Evolutionary conservation across 1,140 invertebrate species (phyloP).

Genomic region (Nasonia vitripennis): DNA sequence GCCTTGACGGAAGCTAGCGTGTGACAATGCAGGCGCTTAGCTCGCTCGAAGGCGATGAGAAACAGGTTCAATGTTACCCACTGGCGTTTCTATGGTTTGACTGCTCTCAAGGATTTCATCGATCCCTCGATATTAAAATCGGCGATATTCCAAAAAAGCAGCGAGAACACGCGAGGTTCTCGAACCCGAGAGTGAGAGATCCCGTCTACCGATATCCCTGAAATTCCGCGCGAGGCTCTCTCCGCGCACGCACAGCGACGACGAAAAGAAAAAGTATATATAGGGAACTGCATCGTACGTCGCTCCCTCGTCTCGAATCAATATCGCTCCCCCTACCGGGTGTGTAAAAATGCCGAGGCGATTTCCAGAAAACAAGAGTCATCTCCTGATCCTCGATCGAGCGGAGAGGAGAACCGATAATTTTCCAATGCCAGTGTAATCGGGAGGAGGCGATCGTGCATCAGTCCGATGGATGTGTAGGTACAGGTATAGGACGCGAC

Average conservation of each 20-base stretch:
- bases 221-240: too few relatives aligned
- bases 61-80: neutral
- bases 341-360: too few relatives aligned
- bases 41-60: neutral
- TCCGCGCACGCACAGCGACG: too few relatives aligned
- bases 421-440: constrained; percentile 17
- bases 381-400: neutral
- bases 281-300: neutral
- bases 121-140: neutral
- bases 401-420: constrained; percentile 10
- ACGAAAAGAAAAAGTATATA: too few relatives aligned
- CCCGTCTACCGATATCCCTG: too few relatives aligned
- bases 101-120: neutral
- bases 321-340: too few relatives aligned
- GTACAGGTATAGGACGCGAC: neutral
- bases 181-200: too few relatives aligned
- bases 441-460: neutral
- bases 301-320: neutral
- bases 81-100: neutral
- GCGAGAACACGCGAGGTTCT: too few relatives aligned
- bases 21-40: too few relatives aligned
- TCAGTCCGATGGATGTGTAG: neutral
- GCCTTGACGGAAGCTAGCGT: too few relatives aligned
- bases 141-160: too few relatives aligned
- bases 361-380: neutral